These are phyloP conservation scores for Cyprinodon diabolis DNA, from an alignment of 2,797 vertebrate species.

Conservation along the genomic window DNA sequence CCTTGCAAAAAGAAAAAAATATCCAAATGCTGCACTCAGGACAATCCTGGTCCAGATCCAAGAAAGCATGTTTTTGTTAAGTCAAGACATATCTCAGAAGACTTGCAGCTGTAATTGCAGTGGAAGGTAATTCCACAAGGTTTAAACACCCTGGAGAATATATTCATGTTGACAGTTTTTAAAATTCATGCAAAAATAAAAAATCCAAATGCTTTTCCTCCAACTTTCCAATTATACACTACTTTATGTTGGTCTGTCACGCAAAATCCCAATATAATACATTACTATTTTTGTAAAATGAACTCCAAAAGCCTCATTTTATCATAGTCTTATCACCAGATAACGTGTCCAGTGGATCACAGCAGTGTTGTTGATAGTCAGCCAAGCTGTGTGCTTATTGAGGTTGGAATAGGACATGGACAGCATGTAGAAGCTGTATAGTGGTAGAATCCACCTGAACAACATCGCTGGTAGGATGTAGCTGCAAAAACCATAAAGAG, in stretches of 20 bases:
- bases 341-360: constrained; percentile 52
- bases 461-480: constrained; percentile 20
- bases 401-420: constrained; percentile 62
- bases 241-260: background rate
- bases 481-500: constrained; percentile 37
- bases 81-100: background rate
- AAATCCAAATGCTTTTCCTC: background rate
- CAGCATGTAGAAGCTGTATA: constrained; percentile 64
- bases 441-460: constrained; percentile 27
- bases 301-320: background rate
- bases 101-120: background rate
- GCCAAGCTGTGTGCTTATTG: constrained; percentile 51
- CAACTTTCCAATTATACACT: background rate
- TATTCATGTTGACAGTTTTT: background rate
- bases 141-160: background rate
- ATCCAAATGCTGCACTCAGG: too few species aligned
- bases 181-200: background rate
- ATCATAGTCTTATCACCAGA: constrained; percentile 58
- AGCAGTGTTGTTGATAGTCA: constrained; percentile 51
- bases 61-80: background rate
- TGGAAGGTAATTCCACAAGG: background rate
- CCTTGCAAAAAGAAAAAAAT: background rate
- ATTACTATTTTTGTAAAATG: too few species aligned
- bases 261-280: background rate
- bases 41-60: background rate